Evolutionary conservation across 1,140 invertebrate genomes (phyloP).

Genomic region (Pseudomyrmex concolor): DNA sequence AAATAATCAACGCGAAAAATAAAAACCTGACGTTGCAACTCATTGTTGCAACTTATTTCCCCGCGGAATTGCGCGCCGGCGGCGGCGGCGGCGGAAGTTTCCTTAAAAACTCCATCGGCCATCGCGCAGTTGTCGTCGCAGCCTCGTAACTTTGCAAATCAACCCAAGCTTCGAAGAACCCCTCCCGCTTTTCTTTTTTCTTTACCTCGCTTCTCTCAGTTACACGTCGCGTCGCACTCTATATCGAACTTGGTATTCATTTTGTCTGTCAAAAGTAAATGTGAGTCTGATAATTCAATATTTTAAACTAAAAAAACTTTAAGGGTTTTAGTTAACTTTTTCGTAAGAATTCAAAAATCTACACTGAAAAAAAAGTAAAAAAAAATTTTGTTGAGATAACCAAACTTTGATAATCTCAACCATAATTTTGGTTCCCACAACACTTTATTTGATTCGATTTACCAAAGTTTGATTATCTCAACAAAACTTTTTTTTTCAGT

Average conservation of each 20-base stretch:
- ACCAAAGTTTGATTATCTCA: too few relatives aligned
- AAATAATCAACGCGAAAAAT: conserved; percentile 32
- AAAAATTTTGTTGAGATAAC: too few relatives aligned
- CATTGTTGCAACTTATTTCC: conserved; percentile 48
- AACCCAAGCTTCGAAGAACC: background rate
- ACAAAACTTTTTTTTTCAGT: too few relatives aligned
- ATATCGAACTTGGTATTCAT: conserved; percentile 77
- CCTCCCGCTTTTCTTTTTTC: background rate
- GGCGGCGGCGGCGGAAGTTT: conserved; percentile 44
- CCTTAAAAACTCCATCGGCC: conserved; percentile 52
- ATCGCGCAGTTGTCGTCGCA: background rate
- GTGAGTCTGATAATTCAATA: too few relatives aligned
- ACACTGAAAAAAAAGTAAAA: too few relatives aligned
- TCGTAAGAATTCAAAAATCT: too few relatives aligned
- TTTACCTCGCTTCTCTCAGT: background rate
- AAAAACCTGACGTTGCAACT: conserved; percentile 4
- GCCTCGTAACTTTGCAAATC: conserved; percentile 28
- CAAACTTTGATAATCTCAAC: too few relatives aligned
- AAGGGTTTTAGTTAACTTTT: too few relatives aligned
- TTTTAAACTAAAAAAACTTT: too few relatives aligned
- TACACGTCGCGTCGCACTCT: background rate
- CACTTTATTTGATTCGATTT: too few relatives aligned
- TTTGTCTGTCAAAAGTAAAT: conserved; percentile 21
- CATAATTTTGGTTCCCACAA: too few relatives aligned
- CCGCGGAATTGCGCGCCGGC: conserved; percentile 1